Conservation (phyloP, 2,888 invertebrate species). For the Orchestes rusci region DNA sequence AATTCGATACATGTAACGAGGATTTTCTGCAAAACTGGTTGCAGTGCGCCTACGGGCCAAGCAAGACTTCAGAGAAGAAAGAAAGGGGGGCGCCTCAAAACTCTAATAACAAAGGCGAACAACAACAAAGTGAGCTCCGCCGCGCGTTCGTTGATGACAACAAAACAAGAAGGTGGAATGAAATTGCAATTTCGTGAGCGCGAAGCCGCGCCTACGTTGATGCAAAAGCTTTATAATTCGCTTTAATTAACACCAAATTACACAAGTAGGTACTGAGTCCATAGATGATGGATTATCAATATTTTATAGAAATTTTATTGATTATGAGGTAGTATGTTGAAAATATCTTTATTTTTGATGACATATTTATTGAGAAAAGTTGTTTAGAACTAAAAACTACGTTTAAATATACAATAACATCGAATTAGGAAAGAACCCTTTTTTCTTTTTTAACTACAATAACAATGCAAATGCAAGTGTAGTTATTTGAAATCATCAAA, state of each 20-base stretch:
- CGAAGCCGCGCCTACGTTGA: constrained; percentile 11
- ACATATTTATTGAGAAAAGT: too few species aligned
- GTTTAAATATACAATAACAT: too few species aligned
- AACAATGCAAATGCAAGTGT: too few species aligned
- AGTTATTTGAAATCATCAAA: too few species aligned
- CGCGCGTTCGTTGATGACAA: constrained; percentile 10
- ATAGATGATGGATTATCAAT: not conserved
- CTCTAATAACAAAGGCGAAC: constrained; percentile 17
- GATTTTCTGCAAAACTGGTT: constrained; percentile 11
- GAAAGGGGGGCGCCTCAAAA: constrained; percentile 12
- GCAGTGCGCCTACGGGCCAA: constrained; percentile 11
- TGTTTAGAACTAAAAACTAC: too few species aligned
- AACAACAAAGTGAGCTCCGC: constrained; percentile 11
- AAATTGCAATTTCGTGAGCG: constrained; percentile 19
- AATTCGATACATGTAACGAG: too few species aligned
- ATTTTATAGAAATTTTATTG: too few species aligned
- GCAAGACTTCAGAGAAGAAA: constrained; percentile 11
- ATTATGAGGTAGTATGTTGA: too few species aligned
- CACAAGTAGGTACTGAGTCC: not conserved
- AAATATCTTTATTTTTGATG: too few species aligned
- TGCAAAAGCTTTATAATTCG: constrained; percentile 13
- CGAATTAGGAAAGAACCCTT: too few species aligned
- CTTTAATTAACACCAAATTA: constrained; percentile 19
- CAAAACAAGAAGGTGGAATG: constrained; percentile 17
- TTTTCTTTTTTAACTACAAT: too few species aligned